A percentile compares a stretch with the other conserved stretches of the same genome.
Evolutionary conservation across 2,888 invertebrate species (phyloP).

Genomic region (Microchrysa polita): DNA sequence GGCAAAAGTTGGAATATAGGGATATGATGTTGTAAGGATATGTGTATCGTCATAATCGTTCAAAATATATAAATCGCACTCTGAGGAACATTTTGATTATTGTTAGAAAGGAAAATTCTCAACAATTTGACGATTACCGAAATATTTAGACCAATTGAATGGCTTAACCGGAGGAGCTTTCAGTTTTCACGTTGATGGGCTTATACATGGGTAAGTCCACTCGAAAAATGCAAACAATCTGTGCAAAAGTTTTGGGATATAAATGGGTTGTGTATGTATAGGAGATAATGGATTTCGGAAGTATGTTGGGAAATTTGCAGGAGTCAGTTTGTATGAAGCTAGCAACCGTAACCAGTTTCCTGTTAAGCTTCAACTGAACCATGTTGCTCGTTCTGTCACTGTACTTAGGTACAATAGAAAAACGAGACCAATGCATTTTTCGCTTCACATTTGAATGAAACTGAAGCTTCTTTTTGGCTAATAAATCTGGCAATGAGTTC

Average conservation of each 20-base stretch:
- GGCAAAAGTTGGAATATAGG: not conserved
- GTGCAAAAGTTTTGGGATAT: not conserved
- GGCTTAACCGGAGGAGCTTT: not conserved
- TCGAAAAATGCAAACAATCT: constrained; percentile 10
- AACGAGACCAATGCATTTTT: too few relatives aligned
- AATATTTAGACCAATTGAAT: constrained; percentile 49
- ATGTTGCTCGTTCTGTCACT: too few relatives aligned
- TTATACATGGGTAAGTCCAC: too few relatives aligned
- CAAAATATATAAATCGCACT: constrained; percentile 53
- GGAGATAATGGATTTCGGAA: not conserved
- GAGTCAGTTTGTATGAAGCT: too few relatives aligned
- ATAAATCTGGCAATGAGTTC: too few relatives aligned
- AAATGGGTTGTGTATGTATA: not conserved
- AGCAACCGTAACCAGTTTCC: too few relatives aligned
- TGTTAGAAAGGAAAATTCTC: constrained; percentile 53
- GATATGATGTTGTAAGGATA: not conserved
- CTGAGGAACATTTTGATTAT: constrained; percentile 52
- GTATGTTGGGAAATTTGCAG: too few relatives aligned
- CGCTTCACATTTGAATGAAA: too few relatives aligned
- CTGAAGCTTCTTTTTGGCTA: too few relatives aligned
- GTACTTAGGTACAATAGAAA: too few relatives aligned
- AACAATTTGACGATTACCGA: constrained; percentile 53
- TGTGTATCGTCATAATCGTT: constrained; percentile 48
- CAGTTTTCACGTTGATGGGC: not conserved
- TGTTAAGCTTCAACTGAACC: too few relatives aligned